A percentile compares a stretch with the other conserved stretches of the same genome.
These are phyloP conservation scores for Anodontia alba DNA, from an alignment of 2,888 invertebrate species.

Conservation along the genomic window DNA sequence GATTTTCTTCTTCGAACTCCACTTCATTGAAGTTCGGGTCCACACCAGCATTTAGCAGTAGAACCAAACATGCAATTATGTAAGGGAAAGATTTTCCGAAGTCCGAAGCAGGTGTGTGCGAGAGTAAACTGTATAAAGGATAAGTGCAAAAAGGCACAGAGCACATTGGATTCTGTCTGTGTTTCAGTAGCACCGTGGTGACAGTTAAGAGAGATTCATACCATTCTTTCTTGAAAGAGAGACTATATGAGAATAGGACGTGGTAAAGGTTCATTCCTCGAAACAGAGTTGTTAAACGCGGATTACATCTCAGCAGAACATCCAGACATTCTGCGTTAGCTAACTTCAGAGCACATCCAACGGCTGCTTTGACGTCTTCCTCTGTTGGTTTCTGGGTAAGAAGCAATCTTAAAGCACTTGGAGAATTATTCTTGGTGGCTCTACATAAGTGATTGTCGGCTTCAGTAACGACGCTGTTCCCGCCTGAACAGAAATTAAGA, in stretches of 20 bases:
- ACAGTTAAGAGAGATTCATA: constrained; percentile 73
- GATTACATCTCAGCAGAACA: constrained; percentile 68
- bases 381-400: constrained; percentile 60
- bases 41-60: constrained; percentile 76
- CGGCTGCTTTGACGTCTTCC: constrained; percentile 70
- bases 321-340: constrained; percentile 76
- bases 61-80: constrained; percentile 67
- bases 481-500: constrained; percentile 63
- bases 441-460: constrained; percentile 65
- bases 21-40: constrained; percentile 81
- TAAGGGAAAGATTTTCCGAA: constrained; percentile 68
- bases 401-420: constrained; percentile 71
- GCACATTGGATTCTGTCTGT: constrained; percentile 71
- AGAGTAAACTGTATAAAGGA: constrained; percentile 80
- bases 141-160: constrained; percentile 75
- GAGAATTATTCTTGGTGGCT: constrained; percentile 76
- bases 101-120: constrained; percentile 69
- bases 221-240: constrained; percentile 69
- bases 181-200: constrained; percentile 75
- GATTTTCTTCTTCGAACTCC: constrained; percentile 62
- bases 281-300: constrained; percentile 66
- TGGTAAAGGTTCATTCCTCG: constrained; percentile 81
- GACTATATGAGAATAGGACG: constrained; percentile 78
- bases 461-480: constrained; percentile 42
- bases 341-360: constrained; percentile 74